Evolutionary conservation across 2,113 vertebrate species (phyloP).

Genomic region (Pteropus alecto): DNA sequence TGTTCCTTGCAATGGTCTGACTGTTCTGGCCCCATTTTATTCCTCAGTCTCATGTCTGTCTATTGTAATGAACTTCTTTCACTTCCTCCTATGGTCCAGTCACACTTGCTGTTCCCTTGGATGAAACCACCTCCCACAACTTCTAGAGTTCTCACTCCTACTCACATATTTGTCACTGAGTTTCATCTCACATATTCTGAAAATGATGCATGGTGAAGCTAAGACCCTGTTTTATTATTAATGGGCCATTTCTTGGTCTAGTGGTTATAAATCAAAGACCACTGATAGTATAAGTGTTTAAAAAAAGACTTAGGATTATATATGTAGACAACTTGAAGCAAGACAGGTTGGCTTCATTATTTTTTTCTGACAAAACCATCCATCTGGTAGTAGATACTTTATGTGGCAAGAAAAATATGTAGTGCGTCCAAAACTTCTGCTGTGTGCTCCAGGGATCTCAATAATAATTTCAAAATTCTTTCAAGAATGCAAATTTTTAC

Average conservation of each 20-base stretch:
- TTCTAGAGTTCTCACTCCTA: neutral
- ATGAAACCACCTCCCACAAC: neutral
- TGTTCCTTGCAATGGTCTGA: neutral
- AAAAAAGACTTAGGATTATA: neutral
- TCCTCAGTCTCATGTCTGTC: neutral
- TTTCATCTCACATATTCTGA: neutral
- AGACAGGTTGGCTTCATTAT: neutral
- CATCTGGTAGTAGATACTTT: neutral
- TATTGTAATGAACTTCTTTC: neutral
- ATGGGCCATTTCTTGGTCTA: neutral
- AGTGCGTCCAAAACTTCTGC: neutral
- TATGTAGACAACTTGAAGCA: neutral
- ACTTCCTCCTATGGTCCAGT: neutral
- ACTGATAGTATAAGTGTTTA: neutral
- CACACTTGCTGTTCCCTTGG: neutral
- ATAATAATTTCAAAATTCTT: constrained; percentile 13
- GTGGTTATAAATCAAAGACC: constrained; percentile 3
- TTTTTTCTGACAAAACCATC: constrained; percentile 23
- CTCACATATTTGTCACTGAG: neutral
- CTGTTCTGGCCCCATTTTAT: neutral
- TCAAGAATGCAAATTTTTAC: neutral
- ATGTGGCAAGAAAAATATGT: neutral
- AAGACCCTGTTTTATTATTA: neutral
- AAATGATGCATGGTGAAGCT: neutral
- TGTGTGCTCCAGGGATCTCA: neutral